Evolutionary conservation across 2,113 vertebrate genomes (phyloP).

Genomic region (Ailurus styani): DNA sequence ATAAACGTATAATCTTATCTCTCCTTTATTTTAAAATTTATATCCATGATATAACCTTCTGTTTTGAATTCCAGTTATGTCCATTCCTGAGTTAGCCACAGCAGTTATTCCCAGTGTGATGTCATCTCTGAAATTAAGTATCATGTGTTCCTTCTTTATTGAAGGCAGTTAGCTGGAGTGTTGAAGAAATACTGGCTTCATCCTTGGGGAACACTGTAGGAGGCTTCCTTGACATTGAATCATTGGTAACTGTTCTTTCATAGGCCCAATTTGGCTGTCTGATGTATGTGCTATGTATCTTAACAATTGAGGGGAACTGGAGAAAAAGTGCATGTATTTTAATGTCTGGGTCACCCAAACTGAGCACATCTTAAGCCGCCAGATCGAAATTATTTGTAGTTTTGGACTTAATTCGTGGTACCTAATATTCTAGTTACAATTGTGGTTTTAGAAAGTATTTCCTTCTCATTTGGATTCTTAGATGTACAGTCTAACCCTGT

Average conservation of each 20-base stretch:
- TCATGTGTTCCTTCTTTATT: conserved; percentile 59
- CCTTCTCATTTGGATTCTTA: conserved; percentile 62
- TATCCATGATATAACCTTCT: conserved; percentile 12
- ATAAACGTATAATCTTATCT: background rate
- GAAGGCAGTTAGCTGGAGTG: conserved; percentile 66
- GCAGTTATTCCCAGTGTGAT: conserved; percentile 31
- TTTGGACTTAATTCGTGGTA: conserved; percentile 48
- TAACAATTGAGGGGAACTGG: conserved; percentile 23
- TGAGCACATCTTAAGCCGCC: conserved; percentile 47
- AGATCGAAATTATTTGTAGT: conserved; percentile 54
- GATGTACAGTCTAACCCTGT: conserved; percentile 60
- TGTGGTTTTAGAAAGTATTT: conserved; percentile 59
- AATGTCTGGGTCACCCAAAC: conserved; percentile 13
- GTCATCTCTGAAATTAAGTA: conserved; percentile 65
- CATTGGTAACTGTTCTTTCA: conserved; percentile 71
- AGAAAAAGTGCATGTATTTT: conserved; percentile 38
- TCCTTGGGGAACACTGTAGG: conserved; percentile 63
- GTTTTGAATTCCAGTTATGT: conserved; percentile 45
- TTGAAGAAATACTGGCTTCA: conserved; percentile 68
- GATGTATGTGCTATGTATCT: conserved; percentile 69
- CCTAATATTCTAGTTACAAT: conserved; percentile 50
- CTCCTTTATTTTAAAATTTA: conserved; percentile 34
- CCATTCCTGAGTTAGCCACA: background rate
- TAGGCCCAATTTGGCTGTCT: conserved; percentile 69
- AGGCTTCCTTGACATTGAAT: conserved; percentile 70